Evolutionary conservation across 2,113 vertebrate genomes (phyloP).

Genomic region (Chaenocephalus aceratus): DNA sequence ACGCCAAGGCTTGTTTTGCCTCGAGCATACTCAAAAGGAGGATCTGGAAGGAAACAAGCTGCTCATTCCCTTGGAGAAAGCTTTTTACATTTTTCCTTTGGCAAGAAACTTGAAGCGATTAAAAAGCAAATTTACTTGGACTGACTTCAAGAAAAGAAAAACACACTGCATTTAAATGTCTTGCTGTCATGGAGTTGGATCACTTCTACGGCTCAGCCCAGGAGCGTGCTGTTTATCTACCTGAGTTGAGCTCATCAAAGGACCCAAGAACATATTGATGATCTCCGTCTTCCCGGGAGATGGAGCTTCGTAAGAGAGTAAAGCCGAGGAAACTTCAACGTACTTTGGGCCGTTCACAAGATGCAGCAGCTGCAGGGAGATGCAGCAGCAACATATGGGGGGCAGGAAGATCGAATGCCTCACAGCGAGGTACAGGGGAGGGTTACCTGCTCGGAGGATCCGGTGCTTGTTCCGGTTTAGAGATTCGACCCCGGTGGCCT

Average conservation of each 20-base stretch:
- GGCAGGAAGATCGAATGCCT: conserved; percentile 10
- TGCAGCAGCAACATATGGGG: not conserved
- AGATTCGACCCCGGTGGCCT: conserved; percentile 35
- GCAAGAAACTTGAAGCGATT: conserved; percentile 68
- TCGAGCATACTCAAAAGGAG: conserved; percentile 60
- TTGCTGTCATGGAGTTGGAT: conserved; percentile 60
- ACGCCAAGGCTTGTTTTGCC: conserved; percentile 71
- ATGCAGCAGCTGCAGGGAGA: conserved; percentile 21
- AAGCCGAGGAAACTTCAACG: conserved; percentile 29
- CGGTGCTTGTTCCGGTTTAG: conserved; percentile 42
- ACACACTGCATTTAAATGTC: conserved; percentile 36
- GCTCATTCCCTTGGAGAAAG: conserved; percentile 63
- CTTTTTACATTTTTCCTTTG: conserved; percentile 70
- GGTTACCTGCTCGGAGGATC: conserved; percentile 27
- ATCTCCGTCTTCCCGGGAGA: conserved; percentile 40
- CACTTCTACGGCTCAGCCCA: conserved; percentile 24
- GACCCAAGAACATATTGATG: conserved; percentile 41
- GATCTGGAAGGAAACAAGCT: conserved; percentile 61
- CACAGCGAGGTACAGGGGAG: not conserved
- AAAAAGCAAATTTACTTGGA: conserved; percentile 76
- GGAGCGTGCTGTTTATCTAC: conserved; percentile 55
- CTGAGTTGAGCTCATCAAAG: conserved; percentile 61
- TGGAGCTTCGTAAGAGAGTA: conserved; percentile 75
- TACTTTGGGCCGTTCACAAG: conserved; percentile 4
- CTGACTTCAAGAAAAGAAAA: conserved; percentile 66